Evolutionary conservation across 2,113 vertebrate genomes (phyloP).

Genomic region (Peromyscus leucopus): DNA sequence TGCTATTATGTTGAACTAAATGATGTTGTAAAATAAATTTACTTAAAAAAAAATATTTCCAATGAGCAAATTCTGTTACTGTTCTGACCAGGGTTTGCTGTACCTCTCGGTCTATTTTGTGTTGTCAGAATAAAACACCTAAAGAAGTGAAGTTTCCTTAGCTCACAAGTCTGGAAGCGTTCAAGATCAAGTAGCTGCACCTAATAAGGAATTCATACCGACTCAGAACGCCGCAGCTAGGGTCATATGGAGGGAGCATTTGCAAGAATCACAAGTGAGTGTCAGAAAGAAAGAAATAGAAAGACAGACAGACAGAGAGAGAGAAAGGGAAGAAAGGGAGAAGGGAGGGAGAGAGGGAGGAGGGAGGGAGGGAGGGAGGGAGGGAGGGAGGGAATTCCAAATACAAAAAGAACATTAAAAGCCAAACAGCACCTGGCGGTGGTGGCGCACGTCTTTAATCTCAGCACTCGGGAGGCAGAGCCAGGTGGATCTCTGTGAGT

Average conservation of each 20-base stretch:
- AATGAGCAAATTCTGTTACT: not conserved
- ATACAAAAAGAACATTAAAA: not conserved
- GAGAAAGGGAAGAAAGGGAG: not conserved
- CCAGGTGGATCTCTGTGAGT: no score
- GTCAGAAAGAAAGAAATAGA: not conserved
- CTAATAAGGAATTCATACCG: no score
- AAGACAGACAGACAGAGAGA: not conserved
- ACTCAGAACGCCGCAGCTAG: not conserved
- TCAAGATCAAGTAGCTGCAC: not conserved
- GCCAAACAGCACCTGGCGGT: not conserved
- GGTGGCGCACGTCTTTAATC: no score
- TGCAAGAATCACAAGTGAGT: not conserved
- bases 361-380: not conserved
- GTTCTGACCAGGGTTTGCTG: not conserved
- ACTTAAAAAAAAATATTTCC: no score
- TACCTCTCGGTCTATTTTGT: not conserved
- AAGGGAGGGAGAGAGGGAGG: not conserved
- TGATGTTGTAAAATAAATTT: no score
- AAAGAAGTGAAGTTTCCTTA: not conserved
- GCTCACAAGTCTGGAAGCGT: not conserved
- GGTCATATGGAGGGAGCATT: not conserved
- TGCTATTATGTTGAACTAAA: no score
- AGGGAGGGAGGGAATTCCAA: not conserved
- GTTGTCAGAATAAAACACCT: not conserved
- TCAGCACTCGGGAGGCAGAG: no score